A percentile compares a stretch with the other conserved stretches of the same genome.
Evolutionary conservation across 2,797 vertebrate species (phyloP).

Genomic region (Melanotaenia maccullochi): DNA sequence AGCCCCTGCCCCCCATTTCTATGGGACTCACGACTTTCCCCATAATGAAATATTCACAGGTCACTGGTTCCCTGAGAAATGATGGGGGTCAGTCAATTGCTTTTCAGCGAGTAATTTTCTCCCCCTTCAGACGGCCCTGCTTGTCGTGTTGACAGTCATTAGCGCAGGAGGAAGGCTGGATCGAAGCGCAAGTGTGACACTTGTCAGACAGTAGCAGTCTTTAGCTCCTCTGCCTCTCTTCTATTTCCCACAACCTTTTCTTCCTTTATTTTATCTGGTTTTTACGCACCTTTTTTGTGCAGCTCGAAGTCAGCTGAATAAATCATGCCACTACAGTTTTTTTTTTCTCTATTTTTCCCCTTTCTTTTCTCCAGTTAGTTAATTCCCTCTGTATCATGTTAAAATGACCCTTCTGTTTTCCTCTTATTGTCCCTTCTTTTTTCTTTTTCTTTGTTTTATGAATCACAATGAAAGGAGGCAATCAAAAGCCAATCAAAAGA

Average conservation of each 20-base stretch:
- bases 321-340: conserved; percentile 42
- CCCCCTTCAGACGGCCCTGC: conserved; percentile 85
- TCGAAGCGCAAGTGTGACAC: conserved; percentile 72
- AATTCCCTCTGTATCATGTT: conserved; percentile 34
- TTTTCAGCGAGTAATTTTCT: conserved; percentile 93
- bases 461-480: conserved; percentile 67
- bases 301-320: conserved; percentile 48
- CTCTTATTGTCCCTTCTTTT: conserved; percentile 28
- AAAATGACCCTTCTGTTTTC: conserved; percentile 31
- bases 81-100: conserved; percentile 94
- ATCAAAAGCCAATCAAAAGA: conserved; percentile 79
- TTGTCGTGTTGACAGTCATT: conserved; percentile 88
- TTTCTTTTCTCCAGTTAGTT: conserved; percentile 2
- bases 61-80: conserved; percentile 96
- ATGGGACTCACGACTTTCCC: conserved; percentile 88
- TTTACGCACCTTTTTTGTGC: conserved; percentile 36
- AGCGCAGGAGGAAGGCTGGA: conserved; percentile 82
- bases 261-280: conserved; percentile 46
- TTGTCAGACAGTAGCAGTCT: conserved; percentile 78
- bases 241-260: conserved; percentile 65
- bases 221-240: conserved; percentile 71
- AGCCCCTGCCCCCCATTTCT: conserved; percentile 80
- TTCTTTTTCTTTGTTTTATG: conserved; percentile 38
- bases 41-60: conserved; percentile 99
- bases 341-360: background rate